Conservation (phyloP, 2,113 vertebrate species). For the Pyxicephalus adspersus region DNA sequence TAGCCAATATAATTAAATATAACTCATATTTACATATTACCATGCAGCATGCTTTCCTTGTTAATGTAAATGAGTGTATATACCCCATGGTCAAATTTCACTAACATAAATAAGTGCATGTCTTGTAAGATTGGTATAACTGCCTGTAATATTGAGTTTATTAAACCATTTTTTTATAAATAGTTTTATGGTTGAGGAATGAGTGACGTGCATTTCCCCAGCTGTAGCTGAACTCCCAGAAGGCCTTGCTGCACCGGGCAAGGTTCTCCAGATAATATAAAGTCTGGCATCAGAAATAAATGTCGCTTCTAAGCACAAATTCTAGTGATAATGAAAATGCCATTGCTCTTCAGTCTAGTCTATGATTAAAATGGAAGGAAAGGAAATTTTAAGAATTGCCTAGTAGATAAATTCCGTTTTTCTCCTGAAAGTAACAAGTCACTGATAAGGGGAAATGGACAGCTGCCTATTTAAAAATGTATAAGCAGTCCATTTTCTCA, state of each 20-base stretch:
- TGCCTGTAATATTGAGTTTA: too few species aligned
- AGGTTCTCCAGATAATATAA: too few species aligned
- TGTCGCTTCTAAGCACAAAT: background rate
- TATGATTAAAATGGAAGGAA: background rate
- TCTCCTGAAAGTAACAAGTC: constrained; percentile 28
- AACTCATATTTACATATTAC: too few species aligned
- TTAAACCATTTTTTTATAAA: too few species aligned
- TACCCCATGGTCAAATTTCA: too few species aligned
- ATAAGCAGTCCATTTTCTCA: constrained; percentile 43
- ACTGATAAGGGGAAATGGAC: background rate
- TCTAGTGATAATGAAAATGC: background rate
- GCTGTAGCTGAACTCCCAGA: background rate
- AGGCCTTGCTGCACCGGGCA: too few species aligned
- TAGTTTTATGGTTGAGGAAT: background rate
- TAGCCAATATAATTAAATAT: too few species aligned
- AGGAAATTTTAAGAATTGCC: background rate
- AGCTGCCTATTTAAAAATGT: constrained; percentile 35
- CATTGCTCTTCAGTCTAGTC: background rate
- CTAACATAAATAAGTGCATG: too few species aligned
- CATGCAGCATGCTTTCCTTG: too few species aligned
- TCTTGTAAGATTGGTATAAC: too few species aligned
- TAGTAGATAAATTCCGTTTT: background rate
- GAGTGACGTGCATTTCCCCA: background rate
- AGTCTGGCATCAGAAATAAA: too few species aligned
- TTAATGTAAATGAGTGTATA: too few species aligned